A percentile compares a stretch with the other conserved stretches of the same genome.
Evolutionary conservation across 1,140 invertebrate genomes (phyloP).

Genomic region (Macrobrachium nipponense): DNA sequence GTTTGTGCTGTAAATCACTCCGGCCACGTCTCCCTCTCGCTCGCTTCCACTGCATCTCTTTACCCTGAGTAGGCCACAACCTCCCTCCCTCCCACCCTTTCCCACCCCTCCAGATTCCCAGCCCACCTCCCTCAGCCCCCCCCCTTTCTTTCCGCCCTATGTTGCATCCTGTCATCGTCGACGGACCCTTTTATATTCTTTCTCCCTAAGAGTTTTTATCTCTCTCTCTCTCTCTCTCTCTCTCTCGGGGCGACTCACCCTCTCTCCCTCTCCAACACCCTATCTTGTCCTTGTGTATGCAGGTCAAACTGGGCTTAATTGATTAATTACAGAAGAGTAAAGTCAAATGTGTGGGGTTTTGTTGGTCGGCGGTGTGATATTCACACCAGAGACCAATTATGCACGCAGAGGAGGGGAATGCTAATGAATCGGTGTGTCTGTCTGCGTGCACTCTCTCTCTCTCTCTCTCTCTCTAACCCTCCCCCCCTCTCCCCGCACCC

Average conservation of each 20-base stretch:
- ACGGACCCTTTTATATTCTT: no score
- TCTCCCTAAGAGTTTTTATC: neutral
- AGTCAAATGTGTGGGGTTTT: neutral
- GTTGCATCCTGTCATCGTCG: neutral
- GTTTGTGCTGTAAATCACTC: no score
- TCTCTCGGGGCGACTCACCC: slow-evolving; percentile 12
- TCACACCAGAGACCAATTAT: neutral
- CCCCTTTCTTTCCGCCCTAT: neutral
- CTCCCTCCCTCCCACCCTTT: neutral
- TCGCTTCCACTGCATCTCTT: no score
- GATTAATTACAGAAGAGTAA: slow-evolving; percentile 12
- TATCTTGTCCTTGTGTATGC: slow-evolving; percentile 10
- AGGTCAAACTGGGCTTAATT: slow-evolving; percentile 14
- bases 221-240: slow-evolving; percentile 13
- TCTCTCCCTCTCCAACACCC: slow-evolving; percentile 7
- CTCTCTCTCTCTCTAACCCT: no score
- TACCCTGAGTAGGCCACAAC: neutral
- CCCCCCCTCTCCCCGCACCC: no score
- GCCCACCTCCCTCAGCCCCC: neutral
- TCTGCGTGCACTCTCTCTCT: no score
- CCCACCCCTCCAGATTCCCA: neutral
- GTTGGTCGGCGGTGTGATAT: slow-evolving; percentile 7
- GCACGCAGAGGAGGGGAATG: no score
- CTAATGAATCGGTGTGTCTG: no score
- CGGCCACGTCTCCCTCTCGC: no score